phyloP scores from a whole-genome alignment of 2,888 invertebrate species.

The Halictus ligatus region DNA sequence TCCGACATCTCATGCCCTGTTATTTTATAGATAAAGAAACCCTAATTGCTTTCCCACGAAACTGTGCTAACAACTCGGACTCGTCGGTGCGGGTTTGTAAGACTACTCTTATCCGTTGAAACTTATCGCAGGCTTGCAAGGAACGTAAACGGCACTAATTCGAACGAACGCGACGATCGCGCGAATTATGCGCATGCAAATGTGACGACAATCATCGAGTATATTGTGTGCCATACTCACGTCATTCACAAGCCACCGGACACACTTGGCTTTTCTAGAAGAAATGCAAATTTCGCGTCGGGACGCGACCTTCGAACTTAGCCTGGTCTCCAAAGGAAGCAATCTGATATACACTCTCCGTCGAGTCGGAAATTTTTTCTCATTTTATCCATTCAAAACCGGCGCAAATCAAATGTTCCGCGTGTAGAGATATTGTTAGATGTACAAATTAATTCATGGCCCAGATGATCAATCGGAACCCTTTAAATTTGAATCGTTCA shows the following conservation, averaged over 20 bases:
- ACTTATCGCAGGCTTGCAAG: conserved; percentile 41
- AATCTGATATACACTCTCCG: neutral
- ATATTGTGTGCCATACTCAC: neutral
- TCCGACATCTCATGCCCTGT: neutral
- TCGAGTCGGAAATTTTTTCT: too few relatives aligned
- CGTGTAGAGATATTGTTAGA: too few relatives aligned
- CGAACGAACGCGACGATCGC: conserved; percentile 39
- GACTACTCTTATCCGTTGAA: conserved; percentile 42
- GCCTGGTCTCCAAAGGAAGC: neutral
- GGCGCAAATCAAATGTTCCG: neutral
- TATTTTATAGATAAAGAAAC: neutral
- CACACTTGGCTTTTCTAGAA: neutral
- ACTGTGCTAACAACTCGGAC: conserved; percentile 43
- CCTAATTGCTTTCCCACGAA: neutral
- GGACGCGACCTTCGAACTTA: neutral
- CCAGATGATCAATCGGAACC: neutral
- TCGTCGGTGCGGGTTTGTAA: conserved; percentile 34
- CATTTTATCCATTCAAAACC: neutral
- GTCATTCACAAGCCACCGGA: conserved; percentile 7
- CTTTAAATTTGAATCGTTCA: neutral
- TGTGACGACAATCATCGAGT: conserved; percentile 36
- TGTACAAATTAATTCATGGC: too few relatives aligned
- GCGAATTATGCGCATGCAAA: conserved; percentile 46
- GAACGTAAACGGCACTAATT: conserved; percentile 26
- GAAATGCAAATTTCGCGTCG: neutral